A percentile compares a stretch with the other conserved stretches of the same genome.
Evolutionary conservation across 2,888 invertebrate genomes (phyloP).

Genomic region (Bimastos eiseni): DNA sequence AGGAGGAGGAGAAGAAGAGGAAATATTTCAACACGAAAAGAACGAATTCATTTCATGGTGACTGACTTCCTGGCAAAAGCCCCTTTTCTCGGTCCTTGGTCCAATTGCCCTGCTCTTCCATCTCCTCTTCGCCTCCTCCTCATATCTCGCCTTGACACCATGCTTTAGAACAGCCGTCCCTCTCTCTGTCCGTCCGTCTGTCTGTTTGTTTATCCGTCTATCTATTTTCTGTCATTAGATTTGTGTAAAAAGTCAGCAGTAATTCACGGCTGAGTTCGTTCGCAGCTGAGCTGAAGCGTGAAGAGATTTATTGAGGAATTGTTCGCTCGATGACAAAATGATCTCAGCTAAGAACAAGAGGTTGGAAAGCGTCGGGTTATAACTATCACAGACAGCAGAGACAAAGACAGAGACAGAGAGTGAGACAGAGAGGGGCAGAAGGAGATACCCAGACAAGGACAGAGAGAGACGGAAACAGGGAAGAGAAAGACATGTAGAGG

Average conservation of each 20-base stretch:
- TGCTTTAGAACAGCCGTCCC: not conserved
- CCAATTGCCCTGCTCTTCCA: not conserved
- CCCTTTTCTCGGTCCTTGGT: not conserved
- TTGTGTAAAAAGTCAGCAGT: not conserved
- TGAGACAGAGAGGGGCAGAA: not conserved
- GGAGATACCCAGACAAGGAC: not conserved
- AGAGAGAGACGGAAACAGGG: not conserved
- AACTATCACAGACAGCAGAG: not conserved
- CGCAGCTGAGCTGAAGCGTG: not conserved
- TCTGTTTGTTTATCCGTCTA: not conserved
- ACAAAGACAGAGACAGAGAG: not conserved
- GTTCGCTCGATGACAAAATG: not conserved
- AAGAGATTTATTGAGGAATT: not conserved
- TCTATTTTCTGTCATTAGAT: not conserved
- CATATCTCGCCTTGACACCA: not conserved
- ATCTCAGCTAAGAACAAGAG: not conserved
- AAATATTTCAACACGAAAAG: conserved; percentile 13
- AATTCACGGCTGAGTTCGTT: not conserved
- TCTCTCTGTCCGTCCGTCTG: not conserved
- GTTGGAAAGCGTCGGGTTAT: not conserved
- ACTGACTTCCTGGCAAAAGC: not conserved
- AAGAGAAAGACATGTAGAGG: not conserved
- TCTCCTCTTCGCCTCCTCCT: not conserved
- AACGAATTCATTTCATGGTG: not conserved
- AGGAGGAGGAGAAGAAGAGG: not conserved